Conservation (phyloP, 2,888 invertebrate species). For the Pristionchus fissidentatus region DNA sequence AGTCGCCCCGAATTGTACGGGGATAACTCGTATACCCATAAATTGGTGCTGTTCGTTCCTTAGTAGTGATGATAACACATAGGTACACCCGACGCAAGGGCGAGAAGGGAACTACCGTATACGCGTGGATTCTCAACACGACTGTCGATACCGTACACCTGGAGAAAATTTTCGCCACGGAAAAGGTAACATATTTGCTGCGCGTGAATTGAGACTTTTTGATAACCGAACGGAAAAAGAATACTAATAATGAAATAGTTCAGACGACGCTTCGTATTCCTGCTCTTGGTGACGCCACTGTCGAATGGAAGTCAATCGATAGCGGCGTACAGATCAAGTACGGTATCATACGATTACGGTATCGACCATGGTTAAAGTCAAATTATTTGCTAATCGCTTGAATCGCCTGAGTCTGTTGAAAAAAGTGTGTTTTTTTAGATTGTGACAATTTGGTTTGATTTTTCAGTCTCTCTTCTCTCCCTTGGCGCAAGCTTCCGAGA, state of each 20-base stretch:
- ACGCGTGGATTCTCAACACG: conserved; percentile 70
- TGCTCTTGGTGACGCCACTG: background rate
- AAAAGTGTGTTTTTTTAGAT: too few relatives aligned
- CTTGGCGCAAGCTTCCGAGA: conserved; percentile 61
- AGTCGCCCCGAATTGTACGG: too few relatives aligned
- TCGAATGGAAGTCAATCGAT: conserved; percentile 33
- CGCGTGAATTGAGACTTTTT: too few relatives aligned
- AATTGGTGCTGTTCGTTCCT: too few relatives aligned
- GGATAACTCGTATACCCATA: too few relatives aligned
- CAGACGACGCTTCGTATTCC: conserved; percentile 20
- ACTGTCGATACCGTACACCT: conserved; percentile 55
- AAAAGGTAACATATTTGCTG: conserved; percentile 56
- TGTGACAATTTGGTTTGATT: background rate
- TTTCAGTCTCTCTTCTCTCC: conserved; percentile 49
- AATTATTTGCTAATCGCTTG: too few relatives aligned
- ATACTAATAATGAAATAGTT: background rate
- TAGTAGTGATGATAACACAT: too few relatives aligned
- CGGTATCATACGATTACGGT: background rate
- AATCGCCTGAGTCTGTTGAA: too few relatives aligned
- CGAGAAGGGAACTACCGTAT: conserved; percentile 64
- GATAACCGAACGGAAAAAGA: background rate
- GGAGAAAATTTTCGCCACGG: conserved; percentile 60
- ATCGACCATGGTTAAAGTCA: too few relatives aligned
- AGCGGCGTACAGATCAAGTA: conserved; percentile 27
- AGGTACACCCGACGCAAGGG: conserved; percentile 46